Base-by-base conservation (phyloP, 2,113 vertebrate species). In the Rhea americana region DNA sequence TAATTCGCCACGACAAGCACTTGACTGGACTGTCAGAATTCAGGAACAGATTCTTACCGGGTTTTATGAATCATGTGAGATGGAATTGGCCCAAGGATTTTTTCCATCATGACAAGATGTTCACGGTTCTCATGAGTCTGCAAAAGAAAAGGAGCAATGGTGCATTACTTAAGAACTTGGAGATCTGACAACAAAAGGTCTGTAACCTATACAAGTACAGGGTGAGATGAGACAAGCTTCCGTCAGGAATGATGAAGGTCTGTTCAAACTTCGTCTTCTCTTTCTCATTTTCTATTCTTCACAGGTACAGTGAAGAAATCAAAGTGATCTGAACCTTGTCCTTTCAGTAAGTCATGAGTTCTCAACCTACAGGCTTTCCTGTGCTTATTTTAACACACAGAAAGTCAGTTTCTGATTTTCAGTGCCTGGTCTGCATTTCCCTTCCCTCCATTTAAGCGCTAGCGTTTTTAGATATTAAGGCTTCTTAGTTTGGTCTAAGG, bases 21-120 rank as follows among this genome's bases (percentile, higher is more conserved):
- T 2, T 35, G 35, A 10, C 70, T 25, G 62, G 71, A 15, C 30
- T 13, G 17, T 21, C 37, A 30, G 37, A 18, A 39, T 24, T 70
- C 63, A 41, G 66, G 14, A 10, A 2, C 4, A 5, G 55, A 15
- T 21, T 75, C 98, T 83, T 90, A 99, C 99, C 97, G 98, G 17
- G 99, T 99, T 96, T 98, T 99, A 96, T 99, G 98, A 79, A 99
- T 97, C 94, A 99, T 99, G 82, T 99, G 97, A 50, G 98, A 91
- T 0, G 99, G 99, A 67, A 99, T 98, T 1, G 99, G 98, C 61
- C 99, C 99, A 0, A 99, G 97, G 89, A 99, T 99, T 91, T 98
- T 98, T 87, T 99, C 99, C 99, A 99, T 99, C 99, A 99, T 99
- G 51, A 99, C 99, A 12, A 99, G 98, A 65, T 99, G 99, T 91